Base-by-base conservation (phyloP, 2,888 invertebrate genomes). In the Urechis unicinctus region DNA sequence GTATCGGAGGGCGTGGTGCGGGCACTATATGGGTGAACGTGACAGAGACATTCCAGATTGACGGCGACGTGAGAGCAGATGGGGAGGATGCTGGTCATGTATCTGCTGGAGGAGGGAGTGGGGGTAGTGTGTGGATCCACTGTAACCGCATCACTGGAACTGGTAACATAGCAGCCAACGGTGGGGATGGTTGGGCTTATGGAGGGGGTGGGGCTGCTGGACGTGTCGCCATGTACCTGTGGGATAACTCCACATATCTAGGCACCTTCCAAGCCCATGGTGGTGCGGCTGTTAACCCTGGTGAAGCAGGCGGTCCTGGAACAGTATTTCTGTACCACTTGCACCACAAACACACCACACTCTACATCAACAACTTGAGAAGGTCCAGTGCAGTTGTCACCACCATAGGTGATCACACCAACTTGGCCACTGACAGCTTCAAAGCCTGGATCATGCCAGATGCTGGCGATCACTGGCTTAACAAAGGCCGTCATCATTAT, bases 231-330 rank as follows among this genome's bases (percentile, higher is more conserved):
- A 56, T 70, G 21, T 67, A 68, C 50, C 64, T 69, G 50, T 56
- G 54, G 26, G 54, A 60, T 9, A 70, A 70, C 53, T 57, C 64
- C 21, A 69, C 70, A 17, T 70, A 65, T 57, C 56, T 62, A n/a
- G 70, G 70, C 5, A 52, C 54, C 3, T 68, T 65, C 43, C 59
- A 66, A 52, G 56, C 61, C 21, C 64, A 70, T 50, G 70, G 70
- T 43, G 70, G 70, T 1, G 50, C 51, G 44, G 42, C 55, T 9
- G 9, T 31, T 0, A 25, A 6, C 1, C 44, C 50, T 1, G 64
- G 61, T 1, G 66, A 68, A 29, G 65, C 68, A 2, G 70, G 70
- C 13, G 70, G 70, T 5, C 70, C 70, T 1, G 70, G 70, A 1
- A 66, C 66, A 2, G 62, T 67, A 13, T 66, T 69, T 29, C 48